Percentiles rank a stretch among this genome's conserved stretches.
Evolutionary conservation across 2,797 vertebrate genomes (phyloP).

Genomic region (Anguilla marmorata): DNA sequence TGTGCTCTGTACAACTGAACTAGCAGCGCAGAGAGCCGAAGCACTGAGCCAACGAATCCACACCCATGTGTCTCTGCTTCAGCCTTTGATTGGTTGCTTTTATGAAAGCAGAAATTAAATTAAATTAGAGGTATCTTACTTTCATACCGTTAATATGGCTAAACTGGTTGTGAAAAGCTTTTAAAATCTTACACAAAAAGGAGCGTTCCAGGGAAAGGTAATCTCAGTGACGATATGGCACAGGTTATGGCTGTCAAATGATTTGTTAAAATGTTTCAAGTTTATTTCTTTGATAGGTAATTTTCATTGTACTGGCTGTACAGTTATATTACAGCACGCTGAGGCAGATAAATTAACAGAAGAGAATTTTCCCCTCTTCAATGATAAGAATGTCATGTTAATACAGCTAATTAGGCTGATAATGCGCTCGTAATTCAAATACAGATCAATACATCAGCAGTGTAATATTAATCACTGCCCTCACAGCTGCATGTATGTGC

Average conservation of each 20-base stretch:
- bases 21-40: not conserved
- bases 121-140: not conserved
- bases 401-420: not conserved
- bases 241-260: not conserved
- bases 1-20: not conserved
- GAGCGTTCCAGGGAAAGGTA: not conserved
- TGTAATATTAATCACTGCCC: not conserved
- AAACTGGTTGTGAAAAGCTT: not conserved
- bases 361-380: not conserved
- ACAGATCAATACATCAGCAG: not conserved
- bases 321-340: not conserved
- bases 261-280: conserved; percentile 1
- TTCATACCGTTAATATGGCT: not conserved
- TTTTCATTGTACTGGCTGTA: not conserved
- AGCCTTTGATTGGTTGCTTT: not conserved
- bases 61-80: not conserved
- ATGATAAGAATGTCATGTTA: not conserved
- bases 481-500: not conserved
- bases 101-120: not conserved
- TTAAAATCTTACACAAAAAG: not conserved
- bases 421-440: not conserved
- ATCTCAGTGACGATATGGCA: not conserved
- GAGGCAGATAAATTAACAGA: not conserved
- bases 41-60: not conserved
- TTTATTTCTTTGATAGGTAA: not conserved